A percentile compares a stretch with the other conserved stretches of the same genome.
phyloP scores from a whole-genome alignment of 1,140 invertebrate genomes.

The Teleopsis dalmanni region DNA sequence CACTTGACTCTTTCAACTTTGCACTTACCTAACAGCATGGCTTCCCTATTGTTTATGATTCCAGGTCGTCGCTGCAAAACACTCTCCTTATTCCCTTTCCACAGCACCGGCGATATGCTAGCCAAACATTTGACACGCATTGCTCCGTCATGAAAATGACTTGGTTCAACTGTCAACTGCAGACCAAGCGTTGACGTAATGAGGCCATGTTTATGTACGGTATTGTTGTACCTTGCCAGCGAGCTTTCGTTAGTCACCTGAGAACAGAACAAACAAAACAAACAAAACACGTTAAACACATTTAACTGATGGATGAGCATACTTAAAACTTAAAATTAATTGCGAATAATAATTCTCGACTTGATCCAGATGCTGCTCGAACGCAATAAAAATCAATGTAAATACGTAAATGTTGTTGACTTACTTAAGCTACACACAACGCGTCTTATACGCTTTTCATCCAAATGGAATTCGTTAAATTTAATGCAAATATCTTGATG shows the following conservation, averaged over 20 bases:
- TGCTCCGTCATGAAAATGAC: conserved; percentile 49
- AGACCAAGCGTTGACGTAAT: conserved; percentile 51
- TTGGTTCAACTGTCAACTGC: conserved; percentile 45
- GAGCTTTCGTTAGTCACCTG: conserved; percentile 47
- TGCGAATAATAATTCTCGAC: no score
- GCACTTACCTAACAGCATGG: conserved; percentile 51
- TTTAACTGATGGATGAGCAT: no score
- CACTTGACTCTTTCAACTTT: not conserved
- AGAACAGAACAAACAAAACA: conserved; percentile 2
- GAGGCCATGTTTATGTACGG: conserved; percentile 50
- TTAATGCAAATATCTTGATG: no score
- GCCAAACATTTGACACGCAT: conserved; percentile 56
- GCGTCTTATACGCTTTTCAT: no score
- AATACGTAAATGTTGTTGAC: no score
- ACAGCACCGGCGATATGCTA: conserved; percentile 51
- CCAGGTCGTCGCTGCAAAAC: conserved; percentile 48
- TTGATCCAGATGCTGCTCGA: no score
- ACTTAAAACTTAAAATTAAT: no score
- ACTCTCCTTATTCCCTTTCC: conserved; percentile 51
- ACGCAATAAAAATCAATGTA: no score
- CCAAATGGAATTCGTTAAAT: no score
- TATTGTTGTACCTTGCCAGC: conserved; percentile 47
- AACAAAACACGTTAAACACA: not conserved
- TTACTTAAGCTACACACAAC: no score
- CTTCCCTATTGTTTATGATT: conserved; percentile 53